Evolutionary conservation across 2,113 vertebrate genomes (phyloP), one percentile per base, ranked within the genome.

Genomic region (Bothrops jararaca): DNA sequence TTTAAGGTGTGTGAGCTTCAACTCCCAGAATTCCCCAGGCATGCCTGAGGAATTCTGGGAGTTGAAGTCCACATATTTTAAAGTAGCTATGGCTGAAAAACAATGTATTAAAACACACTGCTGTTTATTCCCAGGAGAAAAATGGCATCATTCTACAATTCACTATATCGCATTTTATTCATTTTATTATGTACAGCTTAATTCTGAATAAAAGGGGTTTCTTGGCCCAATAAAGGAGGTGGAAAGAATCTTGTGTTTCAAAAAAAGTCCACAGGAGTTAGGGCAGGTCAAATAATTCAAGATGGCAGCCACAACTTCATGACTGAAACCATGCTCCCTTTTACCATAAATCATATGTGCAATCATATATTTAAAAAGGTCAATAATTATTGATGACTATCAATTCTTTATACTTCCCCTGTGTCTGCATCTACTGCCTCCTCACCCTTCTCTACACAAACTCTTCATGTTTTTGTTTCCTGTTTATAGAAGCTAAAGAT

Each of bases 401-500:
- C 74, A 80, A 39, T 80, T 80, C 3, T 80, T 80, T 80, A 42
- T 39, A 42, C 7, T 80, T 39, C 18, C 18, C 3, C 74, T 80
- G 74, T 80, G 34, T 9, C 39, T 80, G 69, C 18, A 80, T 22
- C 34, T 39, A 80, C 18, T 80, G n/a, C 15, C 69, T 39, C 15
- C 34, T 80, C 34, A 22, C 6, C 74, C 74, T 80, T 80, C 34
- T 80, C 74, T 80, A 18, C 39, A 22, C 34, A 42, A 39, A 92
- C 1, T 94, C 88, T 89, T 89, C 90, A 88, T 48, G 94, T 92
- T 95, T 96, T 95, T 92, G 74, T 91, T 95, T 93, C 94, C 94
- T 96, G 93, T 56, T 94, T 94, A 91, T 89, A 92, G 92, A 86
- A 1, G 85, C 39, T 95, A 92, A 94, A 94, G 93, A 54, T 96